Conservation (phyloP, 2,797 vertebrate species). For the Chrosomus eos region DNA sequence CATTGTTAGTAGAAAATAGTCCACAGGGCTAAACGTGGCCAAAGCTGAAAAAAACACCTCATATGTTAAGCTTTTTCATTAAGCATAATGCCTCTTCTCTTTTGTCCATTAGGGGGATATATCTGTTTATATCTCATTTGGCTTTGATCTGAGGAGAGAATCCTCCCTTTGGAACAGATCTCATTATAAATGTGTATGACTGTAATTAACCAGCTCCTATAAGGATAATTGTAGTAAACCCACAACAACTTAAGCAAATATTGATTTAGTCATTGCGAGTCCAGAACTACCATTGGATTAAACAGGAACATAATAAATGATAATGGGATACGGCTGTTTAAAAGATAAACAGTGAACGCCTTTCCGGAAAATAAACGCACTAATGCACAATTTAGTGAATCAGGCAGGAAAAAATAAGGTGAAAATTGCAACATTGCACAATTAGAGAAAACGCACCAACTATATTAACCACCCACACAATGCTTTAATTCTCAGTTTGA, state of each 20-base stretch:
- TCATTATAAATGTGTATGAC: constrained; percentile 58
- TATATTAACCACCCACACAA: constrained; percentile 15
- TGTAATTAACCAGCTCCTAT: constrained; percentile 59
- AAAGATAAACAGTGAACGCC: not conserved
- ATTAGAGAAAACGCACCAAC: constrained; percentile 2
- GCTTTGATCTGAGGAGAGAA: constrained; percentile 47
- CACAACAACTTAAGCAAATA: constrained; percentile 39
- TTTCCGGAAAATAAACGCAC: not conserved
- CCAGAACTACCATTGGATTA: constrained; percentile 33
- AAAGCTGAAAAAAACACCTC: not conserved
- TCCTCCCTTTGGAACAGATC: constrained; percentile 63
- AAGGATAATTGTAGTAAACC: constrained; percentile 38
- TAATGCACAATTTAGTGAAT: not conserved
- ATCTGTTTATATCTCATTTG: constrained; percentile 17
- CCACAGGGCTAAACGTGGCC: not conserved
- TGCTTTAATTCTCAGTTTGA: constrained; percentile 3
- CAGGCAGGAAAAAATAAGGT: not conserved
- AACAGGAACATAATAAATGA: constrained; percentile 28
- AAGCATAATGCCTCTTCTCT: not conserved
- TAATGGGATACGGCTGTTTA: not conserved
- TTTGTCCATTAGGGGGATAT: constrained; percentile 1
- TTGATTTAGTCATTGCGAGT: constrained; percentile 45
- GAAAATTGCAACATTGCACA: not conserved
- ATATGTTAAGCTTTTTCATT: constrained; percentile 25
- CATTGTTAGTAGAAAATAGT: not conserved